These are phyloP conservation scores for Sandelia bainsii DNA, from an alignment of 2,797 vertebrate genomes.

Conservation along the genomic window DNA sequence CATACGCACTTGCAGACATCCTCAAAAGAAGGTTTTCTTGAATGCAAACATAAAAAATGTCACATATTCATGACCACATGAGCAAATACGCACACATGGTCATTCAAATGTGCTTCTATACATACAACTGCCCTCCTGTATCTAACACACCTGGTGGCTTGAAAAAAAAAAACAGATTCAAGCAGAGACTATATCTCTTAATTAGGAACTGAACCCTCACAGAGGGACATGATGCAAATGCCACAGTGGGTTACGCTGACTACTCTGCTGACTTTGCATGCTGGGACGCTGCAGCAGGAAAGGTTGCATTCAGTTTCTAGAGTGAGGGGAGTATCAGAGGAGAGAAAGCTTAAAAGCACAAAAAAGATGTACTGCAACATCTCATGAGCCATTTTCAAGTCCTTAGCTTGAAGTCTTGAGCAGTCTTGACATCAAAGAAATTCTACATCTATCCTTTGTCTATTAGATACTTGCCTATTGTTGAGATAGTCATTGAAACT, in stretches of 20 bases:
- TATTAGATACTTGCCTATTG: neutral
- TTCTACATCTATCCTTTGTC: neutral
- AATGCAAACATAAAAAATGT: conserved; percentile 33
- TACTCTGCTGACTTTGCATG: conserved; percentile 83
- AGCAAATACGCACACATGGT: conserved; percentile 10
- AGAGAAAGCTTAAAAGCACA: neutral
- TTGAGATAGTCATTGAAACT: neutral
- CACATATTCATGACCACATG: conserved; percentile 4
- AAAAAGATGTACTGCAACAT: conserved; percentile 10
- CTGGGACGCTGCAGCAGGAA: conserved; percentile 70
- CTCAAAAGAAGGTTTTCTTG: conserved; percentile 18
- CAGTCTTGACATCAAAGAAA: neutral
- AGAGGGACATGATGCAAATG: conserved; percentile 78
- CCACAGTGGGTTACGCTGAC: conserved; percentile 74
- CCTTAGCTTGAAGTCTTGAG: neutral
- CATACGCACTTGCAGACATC: neutral
- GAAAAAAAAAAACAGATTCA: conserved; percentile 56
- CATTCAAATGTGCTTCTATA: neutral
- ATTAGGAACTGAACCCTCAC: conserved; percentile 64
- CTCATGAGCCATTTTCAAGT: conserved; percentile 2
- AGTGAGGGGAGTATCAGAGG: conserved; percentile 33
- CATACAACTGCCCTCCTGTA: conserved; percentile 46
- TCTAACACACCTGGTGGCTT: conserved; percentile 47
- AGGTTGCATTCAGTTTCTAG: conserved; percentile 60
- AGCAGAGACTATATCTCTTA: conserved; percentile 78